Evolutionary conservation across 2,113 vertebrate species (phyloP).

Genomic region (Seriola aureovittata): DNA sequence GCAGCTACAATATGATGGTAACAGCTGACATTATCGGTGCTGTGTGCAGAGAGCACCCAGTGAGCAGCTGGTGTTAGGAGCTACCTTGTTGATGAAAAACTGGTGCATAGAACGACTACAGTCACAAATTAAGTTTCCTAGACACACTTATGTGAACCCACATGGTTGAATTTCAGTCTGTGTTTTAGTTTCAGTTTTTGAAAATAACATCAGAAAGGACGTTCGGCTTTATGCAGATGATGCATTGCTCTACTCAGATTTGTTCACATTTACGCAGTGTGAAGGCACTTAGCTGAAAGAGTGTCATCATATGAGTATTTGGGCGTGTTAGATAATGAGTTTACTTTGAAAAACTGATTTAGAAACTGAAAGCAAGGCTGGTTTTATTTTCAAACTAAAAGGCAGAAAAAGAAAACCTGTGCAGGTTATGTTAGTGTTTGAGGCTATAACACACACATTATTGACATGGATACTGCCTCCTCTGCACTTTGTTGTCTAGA

Average conservation of each 20-base stretch:
- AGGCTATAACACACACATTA: too few relatives aligned
- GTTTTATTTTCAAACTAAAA: too few relatives aligned
- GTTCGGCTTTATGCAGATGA: not conserved
- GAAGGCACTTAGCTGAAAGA: not conserved
- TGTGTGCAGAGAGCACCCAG: not conserved
- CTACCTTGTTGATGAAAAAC: not conserved
- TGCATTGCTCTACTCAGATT: not conserved
- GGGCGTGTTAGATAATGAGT: not conserved
- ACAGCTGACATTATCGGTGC: not conserved
- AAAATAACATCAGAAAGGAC: not conserved
- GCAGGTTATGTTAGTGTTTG: too few relatives aligned
- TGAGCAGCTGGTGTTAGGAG: not conserved
- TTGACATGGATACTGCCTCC: too few relatives aligned
- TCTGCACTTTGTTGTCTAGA: too few relatives aligned
- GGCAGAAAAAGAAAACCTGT: too few relatives aligned
- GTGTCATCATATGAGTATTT: not conserved
- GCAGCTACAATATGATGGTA: not conserved
- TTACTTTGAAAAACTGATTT: not conserved
- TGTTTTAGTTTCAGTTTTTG: not conserved
- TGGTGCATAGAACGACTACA: not conserved
- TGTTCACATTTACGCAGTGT: not conserved
- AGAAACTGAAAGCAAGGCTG: too few relatives aligned
- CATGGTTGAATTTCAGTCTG: not conserved
- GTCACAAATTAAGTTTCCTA: not conserved
- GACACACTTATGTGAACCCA: not conserved